Percentiles rank a stretch among this genome's conserved stretches.
These are phyloP conservation scores for Drosophila biarmipes DNA, from an alignment of 1,140 invertebrate species.

Conservation along the genomic window DNA sequence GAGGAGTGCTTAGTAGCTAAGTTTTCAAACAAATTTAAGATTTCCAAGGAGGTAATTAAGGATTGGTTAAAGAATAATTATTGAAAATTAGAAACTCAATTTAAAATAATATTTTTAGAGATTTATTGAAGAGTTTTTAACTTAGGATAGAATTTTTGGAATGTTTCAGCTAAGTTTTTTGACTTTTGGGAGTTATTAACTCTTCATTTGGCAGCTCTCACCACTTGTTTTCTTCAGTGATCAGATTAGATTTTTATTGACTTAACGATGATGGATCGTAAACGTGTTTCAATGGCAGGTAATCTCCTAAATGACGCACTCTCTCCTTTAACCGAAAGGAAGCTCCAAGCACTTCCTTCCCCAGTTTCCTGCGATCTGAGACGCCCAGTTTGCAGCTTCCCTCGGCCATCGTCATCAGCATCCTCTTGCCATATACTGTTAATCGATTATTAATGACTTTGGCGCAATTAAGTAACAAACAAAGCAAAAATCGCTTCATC, in stretches of 20 bases:
- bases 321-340: conserved; percentile 21
- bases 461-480: conserved; percentile 76
- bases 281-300: neutral
- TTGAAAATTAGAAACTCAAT: no score
- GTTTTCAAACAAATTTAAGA: no score
- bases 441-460: conserved; percentile 83
- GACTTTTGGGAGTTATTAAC: no score
- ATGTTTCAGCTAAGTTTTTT: no score
- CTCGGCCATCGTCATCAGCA: conserved; percentile 5
- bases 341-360: conserved; percentile 16
- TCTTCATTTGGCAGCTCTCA: no score
- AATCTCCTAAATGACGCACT: neutral
- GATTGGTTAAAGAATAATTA: no score
- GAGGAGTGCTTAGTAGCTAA: no score
- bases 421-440: conserved; percentile 50
- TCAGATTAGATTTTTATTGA: conserved; percentile 15
- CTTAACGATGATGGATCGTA: conserved; percentile 10
- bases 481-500: conserved; percentile 63
- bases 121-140: no score
- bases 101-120: neutral
- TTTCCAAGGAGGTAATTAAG: no score
- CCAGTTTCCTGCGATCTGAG: conserved; percentile 17
- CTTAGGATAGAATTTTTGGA: no score
- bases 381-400: neutral
- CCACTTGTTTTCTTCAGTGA: neutral